Conservation (phyloP, 2,113 vertebrate genomes). For the Phylloscopus trochiloides region DNA sequence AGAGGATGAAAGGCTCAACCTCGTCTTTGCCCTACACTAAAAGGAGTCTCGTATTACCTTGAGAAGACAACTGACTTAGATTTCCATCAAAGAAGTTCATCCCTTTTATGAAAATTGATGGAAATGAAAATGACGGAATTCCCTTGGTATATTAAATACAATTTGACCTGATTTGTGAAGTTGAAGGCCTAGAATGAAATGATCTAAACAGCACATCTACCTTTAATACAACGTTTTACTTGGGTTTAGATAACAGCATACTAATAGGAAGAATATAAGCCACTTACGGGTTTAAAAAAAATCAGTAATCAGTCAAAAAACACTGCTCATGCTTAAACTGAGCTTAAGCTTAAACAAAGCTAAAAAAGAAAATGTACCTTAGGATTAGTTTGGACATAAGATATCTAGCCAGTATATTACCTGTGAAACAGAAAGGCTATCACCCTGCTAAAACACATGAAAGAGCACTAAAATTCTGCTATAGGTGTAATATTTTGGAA, state of each 20-base stretch:
- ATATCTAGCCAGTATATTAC: background rate
- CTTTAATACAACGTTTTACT: background rate
- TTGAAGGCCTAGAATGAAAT: background rate
- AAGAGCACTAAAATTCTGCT: background rate
- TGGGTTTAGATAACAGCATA: background rate
- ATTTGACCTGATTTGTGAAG: background rate
- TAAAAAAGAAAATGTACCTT: background rate
- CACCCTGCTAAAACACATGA: background rate
- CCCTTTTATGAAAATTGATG: background rate
- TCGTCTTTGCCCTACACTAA: background rate
- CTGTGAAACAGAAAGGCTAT: background rate
- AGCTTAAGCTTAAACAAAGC: background rate
- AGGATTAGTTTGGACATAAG: background rate
- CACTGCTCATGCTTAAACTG: background rate
- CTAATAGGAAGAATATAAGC: background rate
- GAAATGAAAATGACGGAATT: background rate
- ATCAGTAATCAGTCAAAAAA: background rate
- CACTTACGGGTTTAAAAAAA: background rate
- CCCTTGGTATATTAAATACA: background rate
- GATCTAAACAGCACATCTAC: background rate
- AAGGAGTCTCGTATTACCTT: background rate
- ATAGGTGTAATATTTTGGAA: background rate
- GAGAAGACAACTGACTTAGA: conserved; percentile 4
- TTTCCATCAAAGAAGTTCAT: conserved; percentile 9
- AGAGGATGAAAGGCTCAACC: conserved; percentile 42